Base-by-base conservation (phyloP, 1,140 invertebrate species). In the Lasaia peninsularis region DNA sequence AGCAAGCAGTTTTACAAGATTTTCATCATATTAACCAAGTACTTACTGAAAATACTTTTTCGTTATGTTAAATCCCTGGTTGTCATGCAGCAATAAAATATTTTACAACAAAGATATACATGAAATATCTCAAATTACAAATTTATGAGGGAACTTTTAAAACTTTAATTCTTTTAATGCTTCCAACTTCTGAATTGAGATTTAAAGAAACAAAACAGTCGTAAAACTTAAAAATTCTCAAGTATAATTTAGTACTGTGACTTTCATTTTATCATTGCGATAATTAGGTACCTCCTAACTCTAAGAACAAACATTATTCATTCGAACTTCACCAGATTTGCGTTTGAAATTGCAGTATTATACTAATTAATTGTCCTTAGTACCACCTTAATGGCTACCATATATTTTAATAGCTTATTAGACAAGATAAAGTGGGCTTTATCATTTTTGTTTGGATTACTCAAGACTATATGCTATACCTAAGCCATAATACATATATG, bases 311-410 rank as follows among this genome's bases (percentile, higher is more conserved):
- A 76, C 77, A 77, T 86, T 76, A 83, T 61, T 88, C 80, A 86
- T 82, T 79, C 63, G 62, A 82, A 87, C 56, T 85, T 79, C 61
- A 62, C 66, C 71, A 82, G 80, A 84, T 81, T 84, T 81, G 80
- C 67, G 78, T 83, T 78, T 75, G 64, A 65, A 87, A 85, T 81
- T 81, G 75, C 80, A 66, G 78, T 76, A 83, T 88, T 88, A 86
- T 80, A 81, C 74, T 76, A 85, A 86, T 88, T 88, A 86, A 88
- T 86, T 82, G 78, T 74, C 63, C 58, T 78, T 75, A 85, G 80
- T 73, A 77, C 60, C 63, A 69, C 62, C 71, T 65, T 88, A 80
- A 86, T 76, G 67, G 78, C 34, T 65, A 65, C 70, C 65, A 71
- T 80, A 74, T 69, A 60, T 78, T 51, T 57, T 48, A 57, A 55